phyloP scores from a whole-genome alignment of 2,113 vertebrate species.

The Anolis carolinensis region DNA sequence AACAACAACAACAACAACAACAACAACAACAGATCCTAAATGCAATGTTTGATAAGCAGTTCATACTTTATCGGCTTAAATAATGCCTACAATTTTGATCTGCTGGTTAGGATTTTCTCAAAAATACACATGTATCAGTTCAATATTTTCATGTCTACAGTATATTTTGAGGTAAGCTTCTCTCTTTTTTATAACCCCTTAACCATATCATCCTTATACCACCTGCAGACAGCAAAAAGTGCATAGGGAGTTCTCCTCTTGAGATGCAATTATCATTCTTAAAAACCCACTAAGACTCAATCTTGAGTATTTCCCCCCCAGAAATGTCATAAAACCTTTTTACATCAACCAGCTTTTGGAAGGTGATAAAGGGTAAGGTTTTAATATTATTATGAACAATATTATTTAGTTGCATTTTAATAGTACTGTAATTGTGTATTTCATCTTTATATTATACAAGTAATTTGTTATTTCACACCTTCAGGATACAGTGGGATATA shows the following conservation, averaged over 20 bases:
- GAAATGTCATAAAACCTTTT: neutral
- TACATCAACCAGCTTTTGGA: neutral
- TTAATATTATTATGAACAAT: neutral
- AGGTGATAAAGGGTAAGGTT: neutral
- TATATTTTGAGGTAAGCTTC: neutral
- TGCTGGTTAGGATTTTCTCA: no score
- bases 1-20: no score
- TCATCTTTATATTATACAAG: neutral
- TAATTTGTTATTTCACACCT: neutral
- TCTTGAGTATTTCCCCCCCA: neutral
- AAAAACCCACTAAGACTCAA: neutral
- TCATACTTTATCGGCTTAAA: no score
- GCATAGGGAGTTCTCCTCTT: neutral
- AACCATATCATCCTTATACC: neutral
- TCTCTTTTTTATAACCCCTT: neutral
- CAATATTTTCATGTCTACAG: neutral
- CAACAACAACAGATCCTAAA: no score
- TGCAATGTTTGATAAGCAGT: no score
- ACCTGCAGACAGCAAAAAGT: neutral
- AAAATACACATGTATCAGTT: no score
- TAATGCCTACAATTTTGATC: no score
- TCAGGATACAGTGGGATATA: neutral
- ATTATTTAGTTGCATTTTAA: neutral
- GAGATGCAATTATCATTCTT: neutral
- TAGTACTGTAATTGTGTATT: neutral